Percentiles rank a stretch among this genome's conserved stretches.
phyloP scores from a whole-genome alignment of 1,140 invertebrate species.

The Trichomalopsis sarcophagae region DNA sequence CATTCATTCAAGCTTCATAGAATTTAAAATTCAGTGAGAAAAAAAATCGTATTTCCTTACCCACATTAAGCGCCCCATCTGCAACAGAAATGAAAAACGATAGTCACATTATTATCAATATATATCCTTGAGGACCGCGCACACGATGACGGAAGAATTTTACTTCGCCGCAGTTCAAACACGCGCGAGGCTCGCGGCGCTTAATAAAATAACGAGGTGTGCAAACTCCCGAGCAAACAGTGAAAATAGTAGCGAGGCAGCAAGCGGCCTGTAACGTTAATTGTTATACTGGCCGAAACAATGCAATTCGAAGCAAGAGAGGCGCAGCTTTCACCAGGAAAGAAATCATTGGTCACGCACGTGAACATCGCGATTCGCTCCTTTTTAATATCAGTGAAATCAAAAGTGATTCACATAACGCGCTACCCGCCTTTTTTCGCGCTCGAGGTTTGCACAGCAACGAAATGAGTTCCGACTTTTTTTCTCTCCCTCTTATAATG shows the following conservation, averaged over 20 bases:
- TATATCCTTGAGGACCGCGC: too few species aligned
- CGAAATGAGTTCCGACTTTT: background rate
- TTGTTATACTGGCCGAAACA: slow-evolving; percentile 64
- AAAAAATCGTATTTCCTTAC: slow-evolving; percentile 61
- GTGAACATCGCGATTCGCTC: slow-evolving; percentile 64
- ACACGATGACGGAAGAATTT: background rate
- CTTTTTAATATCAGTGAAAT: slow-evolving; percentile 48
- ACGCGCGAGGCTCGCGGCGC: background rate
- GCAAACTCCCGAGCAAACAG: background rate
- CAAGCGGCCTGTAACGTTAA: slow-evolving; percentile 43
- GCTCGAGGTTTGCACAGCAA: background rate
- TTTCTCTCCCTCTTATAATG: background rate
- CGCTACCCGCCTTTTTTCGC: background rate
- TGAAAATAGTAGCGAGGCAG: background rate
- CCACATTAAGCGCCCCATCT: slow-evolving; percentile 73
- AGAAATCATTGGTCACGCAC: slow-evolving; percentile 71
- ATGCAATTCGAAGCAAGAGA: slow-evolving; percentile 60
- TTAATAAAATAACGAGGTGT: slow-evolving; percentile 19
- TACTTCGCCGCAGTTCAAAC: background rate
- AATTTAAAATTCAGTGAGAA: background rate
- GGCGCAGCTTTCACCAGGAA: slow-evolving; percentile 71
- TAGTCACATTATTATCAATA: too few species aligned
- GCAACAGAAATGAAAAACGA: slow-evolving; percentile 61
- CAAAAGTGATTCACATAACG: slow-evolving; percentile 44
- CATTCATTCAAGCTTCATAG: background rate